A percentile compares a stretch with the other conserved stretches of the same genome.
Conservation (phyloP, 1,140 invertebrate genomes). For the Bombus turneri region DNA sequence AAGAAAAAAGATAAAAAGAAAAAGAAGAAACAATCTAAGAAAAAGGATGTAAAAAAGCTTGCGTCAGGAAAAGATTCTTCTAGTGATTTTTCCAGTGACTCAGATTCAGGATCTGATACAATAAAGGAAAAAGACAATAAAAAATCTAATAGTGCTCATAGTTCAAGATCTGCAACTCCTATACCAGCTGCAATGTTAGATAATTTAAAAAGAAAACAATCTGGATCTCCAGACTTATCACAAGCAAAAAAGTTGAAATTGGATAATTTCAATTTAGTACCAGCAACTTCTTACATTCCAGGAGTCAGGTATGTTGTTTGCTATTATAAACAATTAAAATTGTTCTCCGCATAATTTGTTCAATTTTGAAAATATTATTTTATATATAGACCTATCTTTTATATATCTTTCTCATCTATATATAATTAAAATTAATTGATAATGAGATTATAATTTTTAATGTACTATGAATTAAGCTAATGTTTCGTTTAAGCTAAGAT, state of each 20-base stretch:
- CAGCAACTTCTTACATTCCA: constrained; percentile 79
- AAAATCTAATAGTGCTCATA: constrained; percentile 81
- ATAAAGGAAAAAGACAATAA: constrained; percentile 82
- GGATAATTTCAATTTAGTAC: constrained; percentile 81
- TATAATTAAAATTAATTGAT: background rate
- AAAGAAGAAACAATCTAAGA: constrained; percentile 77
- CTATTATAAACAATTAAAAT: background rate
- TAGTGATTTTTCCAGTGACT: constrained; percentile 89
- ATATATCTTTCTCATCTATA: too few species aligned
- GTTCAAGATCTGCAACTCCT: constrained; percentile 87
- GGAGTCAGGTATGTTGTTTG: constrained; percentile 76
- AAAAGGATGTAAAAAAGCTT: constrained; percentile 74
- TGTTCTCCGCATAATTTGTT: background rate
- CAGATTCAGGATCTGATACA: constrained; percentile 87
- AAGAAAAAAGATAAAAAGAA: constrained; percentile 79
- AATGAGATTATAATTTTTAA: background rate
- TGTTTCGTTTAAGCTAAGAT: too few species aligned
- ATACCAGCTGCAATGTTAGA: constrained; percentile 73
- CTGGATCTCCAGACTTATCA: constrained; percentile 83
- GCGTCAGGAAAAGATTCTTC: constrained; percentile 83
- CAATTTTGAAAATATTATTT: background rate
- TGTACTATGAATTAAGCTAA: background rate
- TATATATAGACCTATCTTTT: background rate
- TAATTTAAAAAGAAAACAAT: constrained; percentile 80
- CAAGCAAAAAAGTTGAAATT: constrained; percentile 85